phyloP scores from a whole-genome alignment of 2,888 invertebrate genomes.

The Apoderus coryli region DNA sequence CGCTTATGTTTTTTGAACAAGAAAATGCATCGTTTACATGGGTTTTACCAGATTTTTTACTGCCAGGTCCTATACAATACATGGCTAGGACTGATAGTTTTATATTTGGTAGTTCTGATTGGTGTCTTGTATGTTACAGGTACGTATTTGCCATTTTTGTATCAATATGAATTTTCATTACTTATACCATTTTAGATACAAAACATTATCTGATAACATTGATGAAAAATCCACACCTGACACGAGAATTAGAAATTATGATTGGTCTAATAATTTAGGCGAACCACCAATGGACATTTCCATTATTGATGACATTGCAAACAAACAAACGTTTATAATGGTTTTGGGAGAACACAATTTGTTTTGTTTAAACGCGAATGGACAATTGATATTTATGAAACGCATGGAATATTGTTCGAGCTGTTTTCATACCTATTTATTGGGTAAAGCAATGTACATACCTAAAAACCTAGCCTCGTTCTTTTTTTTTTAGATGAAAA shows the following conservation, averaged over 20 bases:
- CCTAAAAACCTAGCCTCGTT: not conserved
- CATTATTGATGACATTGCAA: conserved; percentile 31
- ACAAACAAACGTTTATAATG: conserved; percentile 55
- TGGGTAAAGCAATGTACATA: conserved; percentile 37
- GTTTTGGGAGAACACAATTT: conserved; percentile 76
- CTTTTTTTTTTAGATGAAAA: conserved; percentile 32
- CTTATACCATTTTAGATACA: conserved; percentile 56
- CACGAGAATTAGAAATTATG: too few relatives aligned
- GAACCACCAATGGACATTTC: conserved; percentile 36
- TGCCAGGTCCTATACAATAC: conserved; percentile 78
- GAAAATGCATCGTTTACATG: conserved; percentile 78
- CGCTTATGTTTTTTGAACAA: conserved; percentile 82
- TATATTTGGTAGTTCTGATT: conserved; percentile 64
- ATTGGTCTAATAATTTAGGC: conserved; percentile 74
- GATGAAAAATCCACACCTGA: too few relatives aligned
- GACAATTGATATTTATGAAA: conserved; percentile 67
- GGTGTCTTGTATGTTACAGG: conserved; percentile 79
- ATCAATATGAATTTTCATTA: too few relatives aligned
- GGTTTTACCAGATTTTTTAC: conserved; percentile 59
- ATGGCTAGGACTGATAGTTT: conserved; percentile 71
- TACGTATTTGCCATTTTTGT: conserved; percentile 27
- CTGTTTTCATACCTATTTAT: conserved; percentile 57
- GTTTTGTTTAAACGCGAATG: conserved; percentile 65
- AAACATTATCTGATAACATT: conserved; percentile 58
- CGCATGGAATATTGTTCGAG: conserved; percentile 72